phyloP scores from a whole-genome alignment of 1,140 invertebrate species.

The Mylabris phalerata region DNA sequence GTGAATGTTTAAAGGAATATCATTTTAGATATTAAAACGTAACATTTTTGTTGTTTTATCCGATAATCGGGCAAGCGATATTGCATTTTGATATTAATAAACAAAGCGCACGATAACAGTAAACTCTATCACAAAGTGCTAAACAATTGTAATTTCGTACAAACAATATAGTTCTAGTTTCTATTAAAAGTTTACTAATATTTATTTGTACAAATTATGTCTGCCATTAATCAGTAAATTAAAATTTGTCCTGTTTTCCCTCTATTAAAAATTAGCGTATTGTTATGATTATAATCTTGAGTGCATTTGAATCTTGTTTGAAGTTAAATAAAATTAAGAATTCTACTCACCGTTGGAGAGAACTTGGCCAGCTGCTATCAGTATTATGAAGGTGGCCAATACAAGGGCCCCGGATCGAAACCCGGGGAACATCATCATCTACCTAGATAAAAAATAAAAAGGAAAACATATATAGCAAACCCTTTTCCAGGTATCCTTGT shows the following conservation, averaged over 20 bases:
- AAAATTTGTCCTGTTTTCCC: too few species aligned
- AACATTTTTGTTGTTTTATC: too few species aligned
- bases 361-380: slow-evolving; percentile 30
- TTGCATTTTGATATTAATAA: background rate
- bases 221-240: background rate
- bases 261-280: too few species aligned
- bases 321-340: slow-evolving; percentile 3
- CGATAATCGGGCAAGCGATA: background rate
- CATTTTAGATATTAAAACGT: slow-evolving; percentile 14
- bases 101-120: background rate
- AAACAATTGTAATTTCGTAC: background rate
- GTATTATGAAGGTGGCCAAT: slow-evolving; percentile 29
- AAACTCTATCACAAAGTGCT: background rate
- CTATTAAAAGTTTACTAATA: slow-evolving; percentile 4
- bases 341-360: slow-evolving; percentile 34
- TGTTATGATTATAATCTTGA: slow-evolving; percentile 1
- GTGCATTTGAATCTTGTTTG: slow-evolving; percentile 6
- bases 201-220: slow-evolving; percentile 3
- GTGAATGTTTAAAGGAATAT: slow-evolving; percentile 10
- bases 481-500: slow-evolving; percentile 17
- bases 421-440: slow-evolving; percentile 29
- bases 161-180: background rate
- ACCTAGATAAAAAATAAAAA: slow-evolving; percentile 28
- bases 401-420: slow-evolving; percentile 22
- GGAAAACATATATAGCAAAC: slow-evolving; percentile 30